These are phyloP conservation scores for Buteo buteo DNA, from an alignment of 2,113 vertebrate species.

Conservation along the genomic window DNA sequence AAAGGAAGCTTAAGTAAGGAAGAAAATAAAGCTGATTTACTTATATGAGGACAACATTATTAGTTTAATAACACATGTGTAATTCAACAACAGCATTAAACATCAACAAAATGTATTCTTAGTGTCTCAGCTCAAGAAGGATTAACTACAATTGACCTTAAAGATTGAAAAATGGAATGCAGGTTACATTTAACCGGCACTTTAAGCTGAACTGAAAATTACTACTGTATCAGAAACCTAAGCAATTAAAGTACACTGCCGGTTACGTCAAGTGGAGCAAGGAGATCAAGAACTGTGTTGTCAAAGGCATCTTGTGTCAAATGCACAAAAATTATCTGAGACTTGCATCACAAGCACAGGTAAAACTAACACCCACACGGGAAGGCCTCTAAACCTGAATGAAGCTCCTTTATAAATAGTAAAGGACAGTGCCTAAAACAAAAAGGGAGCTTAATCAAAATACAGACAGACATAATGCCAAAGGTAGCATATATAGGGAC, in stretches of 20 bases:
- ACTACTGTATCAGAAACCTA: background rate
- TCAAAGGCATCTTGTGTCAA: background rate
- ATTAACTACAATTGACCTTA: background rate
- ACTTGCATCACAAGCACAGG: background rate
- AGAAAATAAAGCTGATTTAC: background rate
- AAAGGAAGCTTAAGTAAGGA: background rate
- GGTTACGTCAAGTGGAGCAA: background rate
- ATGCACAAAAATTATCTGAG: background rate
- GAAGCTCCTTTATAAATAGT: background rate
- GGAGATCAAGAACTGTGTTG: background rate
- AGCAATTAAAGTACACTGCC: background rate
- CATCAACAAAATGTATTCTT: background rate
- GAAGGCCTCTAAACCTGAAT: background rate
- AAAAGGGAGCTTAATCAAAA: background rate
- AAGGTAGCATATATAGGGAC: accelerated
- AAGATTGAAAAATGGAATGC: background rate
- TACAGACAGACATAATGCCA: background rate
- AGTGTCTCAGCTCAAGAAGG: background rate
- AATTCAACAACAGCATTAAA: background rate
- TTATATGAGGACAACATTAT: background rate
- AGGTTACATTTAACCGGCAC: background rate
- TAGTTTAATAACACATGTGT: background rate
- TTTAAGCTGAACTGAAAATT: background rate
- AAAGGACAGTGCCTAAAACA: background rate
- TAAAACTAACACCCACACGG: background rate